A percentile compares a stretch with the other conserved stretches of the same genome.
Evolutionary conservation across 2,113 vertebrate species (phyloP).

Genomic region (Pterocles gutturalis): DNA sequence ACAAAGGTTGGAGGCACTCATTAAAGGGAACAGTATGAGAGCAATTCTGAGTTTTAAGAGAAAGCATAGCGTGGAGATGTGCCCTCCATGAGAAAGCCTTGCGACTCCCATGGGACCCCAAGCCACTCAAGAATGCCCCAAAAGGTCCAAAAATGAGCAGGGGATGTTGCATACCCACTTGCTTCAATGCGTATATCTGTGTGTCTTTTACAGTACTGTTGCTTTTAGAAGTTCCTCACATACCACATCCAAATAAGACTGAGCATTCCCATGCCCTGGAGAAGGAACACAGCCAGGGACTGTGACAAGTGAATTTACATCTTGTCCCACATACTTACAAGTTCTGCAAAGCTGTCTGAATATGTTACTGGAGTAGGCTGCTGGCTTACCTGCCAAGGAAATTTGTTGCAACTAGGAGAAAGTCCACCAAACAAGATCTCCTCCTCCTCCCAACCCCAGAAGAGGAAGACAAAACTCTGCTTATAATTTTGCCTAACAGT

Average conservation of each 20-base stretch:
- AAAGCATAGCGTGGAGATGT: not conserved
- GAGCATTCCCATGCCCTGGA: not conserved
- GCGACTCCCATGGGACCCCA: not conserved
- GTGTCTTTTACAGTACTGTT: accelerated
- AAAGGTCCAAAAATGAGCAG: not conserved
- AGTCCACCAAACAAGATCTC: not conserved
- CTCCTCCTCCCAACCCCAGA: not conserved
- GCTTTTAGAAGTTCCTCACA: not conserved
- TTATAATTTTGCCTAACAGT: not conserved
- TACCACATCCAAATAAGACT: not conserved
- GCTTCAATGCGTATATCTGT: accelerated
- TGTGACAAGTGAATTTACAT: not conserved
- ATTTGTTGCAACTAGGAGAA: not conserved
- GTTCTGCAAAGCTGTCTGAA: not conserved
- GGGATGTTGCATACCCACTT: not conserved
- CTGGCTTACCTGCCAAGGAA: not conserved
- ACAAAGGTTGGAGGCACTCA: not conserved
- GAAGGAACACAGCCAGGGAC: not conserved
- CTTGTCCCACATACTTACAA: not conserved
- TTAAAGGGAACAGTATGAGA: not conserved
- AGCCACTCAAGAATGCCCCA: accelerated
- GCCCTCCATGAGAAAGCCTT: not conserved
- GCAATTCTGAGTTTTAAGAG: not conserved
- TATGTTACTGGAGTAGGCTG: not conserved
- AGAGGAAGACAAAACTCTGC: not conserved